Percentiles rank a stretch among this genome's conserved stretches.
phyloP scores from a whole-genome alignment of 2,888 invertebrate genomes.

The Creontiades dilutus region DNA sequence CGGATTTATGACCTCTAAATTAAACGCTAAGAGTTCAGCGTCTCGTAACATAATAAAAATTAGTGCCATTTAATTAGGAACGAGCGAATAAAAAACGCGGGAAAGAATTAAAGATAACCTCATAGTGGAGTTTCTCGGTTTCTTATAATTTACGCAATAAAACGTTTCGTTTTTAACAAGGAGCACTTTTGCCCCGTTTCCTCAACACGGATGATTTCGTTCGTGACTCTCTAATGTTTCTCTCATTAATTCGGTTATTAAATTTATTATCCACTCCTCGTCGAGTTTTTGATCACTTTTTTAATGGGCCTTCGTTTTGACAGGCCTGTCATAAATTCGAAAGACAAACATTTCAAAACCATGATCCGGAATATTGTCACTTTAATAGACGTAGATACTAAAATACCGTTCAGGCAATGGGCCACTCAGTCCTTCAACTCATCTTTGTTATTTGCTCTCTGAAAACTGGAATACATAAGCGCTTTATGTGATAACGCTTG shows the following conservation, averaged over 20 bases:
- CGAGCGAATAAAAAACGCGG: not conserved
- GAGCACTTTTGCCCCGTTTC: slow-evolving; percentile 29
- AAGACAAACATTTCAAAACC: not conserved
- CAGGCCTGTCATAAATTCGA: not conserved
- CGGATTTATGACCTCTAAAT: slow-evolving; percentile 66
- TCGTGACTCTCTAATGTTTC: not conserved
- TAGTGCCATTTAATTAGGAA: slow-evolving; percentile 64
- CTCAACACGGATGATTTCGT: slow-evolving; percentile 8
- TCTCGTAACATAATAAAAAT: slow-evolving; percentile 60
- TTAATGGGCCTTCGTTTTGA: not conserved
- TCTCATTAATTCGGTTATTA: slow-evolving; percentile 1
- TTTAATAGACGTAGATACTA: no score
- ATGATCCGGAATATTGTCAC: no score
- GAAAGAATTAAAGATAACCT: slow-evolving; percentile 40
- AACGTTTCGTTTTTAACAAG: slow-evolving; percentile 54
- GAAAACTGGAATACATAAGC: not conserved
- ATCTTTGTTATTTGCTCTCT: not conserved
- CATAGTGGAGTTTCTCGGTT: slow-evolving; percentile 41
- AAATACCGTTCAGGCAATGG: no score
- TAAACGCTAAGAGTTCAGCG: slow-evolving; percentile 57
- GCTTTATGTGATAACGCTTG: not conserved
- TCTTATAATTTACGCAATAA: slow-evolving; percentile 50
- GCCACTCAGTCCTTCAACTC: not conserved
- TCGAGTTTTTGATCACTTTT: not conserved
- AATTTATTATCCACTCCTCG: not conserved